phyloP scores from a whole-genome alignment of 2,888 invertebrate genomes.

The Zeuzera pyrina region DNA sequence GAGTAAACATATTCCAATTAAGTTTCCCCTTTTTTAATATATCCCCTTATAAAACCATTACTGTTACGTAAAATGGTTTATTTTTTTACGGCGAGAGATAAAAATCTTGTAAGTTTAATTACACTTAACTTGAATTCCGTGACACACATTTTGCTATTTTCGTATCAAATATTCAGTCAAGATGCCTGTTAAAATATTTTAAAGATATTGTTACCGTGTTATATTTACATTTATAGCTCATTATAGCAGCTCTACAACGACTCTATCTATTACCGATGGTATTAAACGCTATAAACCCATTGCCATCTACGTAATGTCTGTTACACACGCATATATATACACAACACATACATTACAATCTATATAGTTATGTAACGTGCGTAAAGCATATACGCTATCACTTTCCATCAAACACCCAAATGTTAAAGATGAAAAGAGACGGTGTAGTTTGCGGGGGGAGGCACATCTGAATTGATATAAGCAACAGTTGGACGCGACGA shows the following conservation, averaged over 20 bases:
- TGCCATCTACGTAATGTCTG: background rate
- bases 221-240: no score
- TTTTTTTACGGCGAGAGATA: no score
- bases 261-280: no score
- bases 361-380: conserved; percentile 29
- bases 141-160: conserved; percentile 2
- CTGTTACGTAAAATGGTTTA: no score
- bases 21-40: no score
- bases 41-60: no score
- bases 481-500: conserved; percentile 60
- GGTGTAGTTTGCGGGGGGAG: conserved; percentile 40
- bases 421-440: conserved; percentile 42
- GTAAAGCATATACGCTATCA: conserved; percentile 36
- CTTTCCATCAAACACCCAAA: conserved; percentile 29
- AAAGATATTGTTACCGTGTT: background rate
- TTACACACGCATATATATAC: background rate
- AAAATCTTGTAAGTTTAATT: no score
- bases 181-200: background rate
- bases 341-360: background rate
- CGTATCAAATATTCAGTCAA: no score
- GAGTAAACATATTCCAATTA: no score
- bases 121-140: conserved; percentile 1
- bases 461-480: conserved; percentile 63
- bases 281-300: background rate
- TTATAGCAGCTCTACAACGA: no score